Percentiles rank a stretch among this genome's conserved stretches.
Conservation (phyloP, 1,140 invertebrate genomes). For the Akabosia matsudoensis region DNA sequence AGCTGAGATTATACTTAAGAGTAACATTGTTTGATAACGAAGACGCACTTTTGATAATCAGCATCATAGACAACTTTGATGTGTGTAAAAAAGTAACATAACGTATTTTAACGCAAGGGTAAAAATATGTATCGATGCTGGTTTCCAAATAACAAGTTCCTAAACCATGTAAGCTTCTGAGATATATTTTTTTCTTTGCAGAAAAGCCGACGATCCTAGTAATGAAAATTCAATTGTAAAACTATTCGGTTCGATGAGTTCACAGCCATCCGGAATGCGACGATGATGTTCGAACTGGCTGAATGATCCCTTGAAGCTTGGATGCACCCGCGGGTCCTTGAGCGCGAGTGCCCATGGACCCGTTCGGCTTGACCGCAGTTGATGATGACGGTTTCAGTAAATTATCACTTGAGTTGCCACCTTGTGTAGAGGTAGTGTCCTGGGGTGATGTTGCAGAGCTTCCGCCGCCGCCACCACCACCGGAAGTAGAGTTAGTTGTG, state of each 20-base stretch:
- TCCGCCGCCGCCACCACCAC: not conserved
- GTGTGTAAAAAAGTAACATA: no score
- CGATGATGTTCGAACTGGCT: conserved; percentile 41
- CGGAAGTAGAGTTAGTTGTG: not conserved
- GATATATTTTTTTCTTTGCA: not conserved
- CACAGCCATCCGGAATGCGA: conserved; percentile 44
- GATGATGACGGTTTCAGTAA: conserved; percentile 1
- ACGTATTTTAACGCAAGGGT: no score
- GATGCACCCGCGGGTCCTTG: not conserved
- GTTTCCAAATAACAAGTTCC: no score
- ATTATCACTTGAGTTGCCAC: not conserved
- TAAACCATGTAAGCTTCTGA: not conserved
- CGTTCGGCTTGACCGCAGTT: conserved; percentile 14
- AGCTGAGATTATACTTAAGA: not conserved
- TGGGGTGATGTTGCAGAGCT: not conserved
- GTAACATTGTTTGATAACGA: no score
- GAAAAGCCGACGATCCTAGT: not conserved
- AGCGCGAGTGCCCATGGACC: not conserved
- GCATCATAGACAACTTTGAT: not conserved
- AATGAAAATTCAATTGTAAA: not conserved
- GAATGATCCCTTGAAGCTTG: conserved; percentile 45
- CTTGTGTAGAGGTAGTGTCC: not conserved
- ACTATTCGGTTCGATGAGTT: conserved; percentile 1
- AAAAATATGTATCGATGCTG: no score
- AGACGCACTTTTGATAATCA: no score